Evolutionary conservation across 2,888 invertebrate genomes (phyloP).

Genomic region (Hirtodrosophila alboralis): DNA sequence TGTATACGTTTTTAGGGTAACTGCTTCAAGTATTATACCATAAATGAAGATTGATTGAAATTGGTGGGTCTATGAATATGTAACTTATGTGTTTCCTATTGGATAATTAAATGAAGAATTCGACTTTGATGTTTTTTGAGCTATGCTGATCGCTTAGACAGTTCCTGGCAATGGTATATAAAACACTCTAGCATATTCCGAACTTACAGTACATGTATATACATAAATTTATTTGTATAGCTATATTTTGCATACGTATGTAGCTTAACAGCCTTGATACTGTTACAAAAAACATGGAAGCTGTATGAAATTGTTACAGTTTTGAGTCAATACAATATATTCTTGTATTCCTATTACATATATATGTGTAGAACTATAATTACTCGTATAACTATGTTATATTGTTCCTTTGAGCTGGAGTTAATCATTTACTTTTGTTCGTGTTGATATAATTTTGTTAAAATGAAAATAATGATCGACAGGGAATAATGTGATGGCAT

Average conservation of each 20-base stretch:
- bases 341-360: constrained; percentile 24
- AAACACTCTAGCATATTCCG: constrained; percentile 47
- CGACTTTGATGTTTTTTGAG: constrained; percentile 12
- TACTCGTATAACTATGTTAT: constrained; percentile 38
- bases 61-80: constrained; percentile 55
- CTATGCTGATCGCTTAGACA: constrained; percentile 2
- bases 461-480: neutral
- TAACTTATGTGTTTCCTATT: constrained; percentile 15
- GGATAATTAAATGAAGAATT: constrained; percentile 2
- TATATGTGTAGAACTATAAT: constrained; percentile 5
- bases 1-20: constrained; percentile 21
- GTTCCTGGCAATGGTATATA: constrained; percentile 4
- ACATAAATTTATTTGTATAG: constrained; percentile 20
- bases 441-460: constrained; percentile 27
- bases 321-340: constrained; percentile 43
- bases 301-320: constrained; percentile 72
- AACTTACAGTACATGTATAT: constrained; percentile 36
- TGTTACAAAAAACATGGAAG: constrained; percentile 78
- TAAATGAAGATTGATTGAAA: constrained; percentile 22
- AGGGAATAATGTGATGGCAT: constrained; percentile 21
- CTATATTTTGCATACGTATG: constrained; percentile 53
- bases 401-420: constrained; percentile 55
- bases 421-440: constrained; percentile 27
- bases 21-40: constrained; percentile 1
- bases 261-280: constrained; percentile 77